phyloP scores from a whole-genome alignment of 2,797 vertebrate genomes.

The Sebastes miniatus region DNA sequence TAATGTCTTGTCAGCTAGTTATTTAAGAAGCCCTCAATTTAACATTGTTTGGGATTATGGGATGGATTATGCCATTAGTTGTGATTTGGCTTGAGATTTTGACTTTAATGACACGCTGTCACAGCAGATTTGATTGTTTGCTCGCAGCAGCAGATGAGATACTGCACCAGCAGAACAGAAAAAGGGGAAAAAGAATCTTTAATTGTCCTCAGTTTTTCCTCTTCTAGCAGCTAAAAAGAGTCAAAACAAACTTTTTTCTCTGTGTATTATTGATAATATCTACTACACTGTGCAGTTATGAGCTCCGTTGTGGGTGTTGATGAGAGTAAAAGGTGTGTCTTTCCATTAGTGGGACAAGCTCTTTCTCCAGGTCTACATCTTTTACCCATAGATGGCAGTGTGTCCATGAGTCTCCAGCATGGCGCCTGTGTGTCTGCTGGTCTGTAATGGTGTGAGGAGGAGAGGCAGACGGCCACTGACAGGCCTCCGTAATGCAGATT shows the following conservation, averaged over 20 bases:
- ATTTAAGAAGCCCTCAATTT: neutral
- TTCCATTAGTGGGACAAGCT: neutral
- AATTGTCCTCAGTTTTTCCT: neutral
- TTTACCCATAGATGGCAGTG: conserved; percentile 68
- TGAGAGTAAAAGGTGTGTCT: neutral
- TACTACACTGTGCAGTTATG: neutral
- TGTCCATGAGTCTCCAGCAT: conserved; percentile 39
- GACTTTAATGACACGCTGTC: neutral
- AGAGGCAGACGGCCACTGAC: conserved; percentile 62
- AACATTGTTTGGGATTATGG: neutral
- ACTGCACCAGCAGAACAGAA: neutral
- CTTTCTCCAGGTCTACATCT: neutral
- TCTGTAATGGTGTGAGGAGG: conserved; percentile 46
- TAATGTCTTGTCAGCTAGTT: neutral
- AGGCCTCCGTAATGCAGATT: conserved; percentile 69
- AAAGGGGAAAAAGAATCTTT: neutral
- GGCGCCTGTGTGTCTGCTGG: conserved; percentile 13
- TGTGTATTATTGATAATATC: neutral
- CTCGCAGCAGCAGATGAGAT: neutral
- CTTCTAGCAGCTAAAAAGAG: neutral
- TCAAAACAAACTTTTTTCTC: neutral
- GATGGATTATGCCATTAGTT: neutral
- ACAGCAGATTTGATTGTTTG: neutral
- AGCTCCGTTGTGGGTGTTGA: neutral
- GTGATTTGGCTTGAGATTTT: neutral